Percentiles rank a stretch among this genome's conserved stretches.
phyloP scores from a whole-genome alignment of 2,113 vertebrate genomes.

The Cynocephalus volans region DNA sequence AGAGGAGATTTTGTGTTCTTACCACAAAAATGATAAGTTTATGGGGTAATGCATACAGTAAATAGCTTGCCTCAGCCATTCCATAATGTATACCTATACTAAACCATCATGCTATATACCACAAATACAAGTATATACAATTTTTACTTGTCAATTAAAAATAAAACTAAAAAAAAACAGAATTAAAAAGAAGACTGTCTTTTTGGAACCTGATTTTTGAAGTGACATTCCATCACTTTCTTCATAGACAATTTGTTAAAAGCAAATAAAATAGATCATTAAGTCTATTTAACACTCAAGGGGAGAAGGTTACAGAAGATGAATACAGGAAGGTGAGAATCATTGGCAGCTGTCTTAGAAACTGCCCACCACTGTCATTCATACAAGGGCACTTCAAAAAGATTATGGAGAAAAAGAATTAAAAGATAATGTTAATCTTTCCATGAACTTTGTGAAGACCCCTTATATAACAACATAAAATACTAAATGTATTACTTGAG shows the following conservation, averaged over 20 bases:
- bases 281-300: not conserved
- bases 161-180: not conserved
- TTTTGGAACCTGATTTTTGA: not conserved
- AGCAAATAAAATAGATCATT: slow-evolving; percentile 9
- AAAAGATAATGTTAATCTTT: too few relatives aligned
- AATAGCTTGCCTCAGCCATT: not conserved
- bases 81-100: not conserved
- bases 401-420: too few relatives aligned
- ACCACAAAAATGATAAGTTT: not conserved
- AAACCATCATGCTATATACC: not conserved
- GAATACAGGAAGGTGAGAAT: not conserved
- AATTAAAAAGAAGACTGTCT: not conserved
- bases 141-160: not conserved
- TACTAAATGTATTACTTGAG: not conserved
- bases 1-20: not conserved
- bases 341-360: not conserved
- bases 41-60: not conserved
- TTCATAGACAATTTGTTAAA: not conserved
- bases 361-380: not conserved
- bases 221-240: not conserved
- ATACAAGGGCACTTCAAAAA: not conserved
- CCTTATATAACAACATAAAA: not conserved
- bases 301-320: not conserved
- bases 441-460: too few relatives aligned
- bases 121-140: not conserved